Evolutionary conservation across 2,888 invertebrate species (phyloP).

Genomic region (Drosophila merina): DNA sequence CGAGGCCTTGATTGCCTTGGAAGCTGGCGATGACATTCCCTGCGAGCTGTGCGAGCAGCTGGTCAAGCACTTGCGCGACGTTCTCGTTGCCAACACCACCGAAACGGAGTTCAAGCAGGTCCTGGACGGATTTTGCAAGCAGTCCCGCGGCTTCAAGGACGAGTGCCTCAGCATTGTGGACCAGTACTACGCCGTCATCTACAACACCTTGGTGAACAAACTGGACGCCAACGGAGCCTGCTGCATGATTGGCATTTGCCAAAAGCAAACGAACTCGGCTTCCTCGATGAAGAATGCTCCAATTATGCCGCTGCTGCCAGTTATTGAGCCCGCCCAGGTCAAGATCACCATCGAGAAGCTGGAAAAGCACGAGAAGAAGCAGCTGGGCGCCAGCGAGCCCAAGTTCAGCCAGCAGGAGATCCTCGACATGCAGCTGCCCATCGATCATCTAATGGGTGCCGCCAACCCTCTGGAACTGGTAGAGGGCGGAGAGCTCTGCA

Average conservation of each 20-base stretch:
- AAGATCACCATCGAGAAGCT: constrained; percentile 76
- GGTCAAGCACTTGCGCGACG: constrained; percentile 90
- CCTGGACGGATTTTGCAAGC: constrained; percentile 91
- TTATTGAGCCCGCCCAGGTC: constrained; percentile 84
- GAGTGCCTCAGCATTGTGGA: constrained; percentile 92
- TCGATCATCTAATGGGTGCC: constrained; percentile 84
- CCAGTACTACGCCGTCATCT: constrained; percentile 90
- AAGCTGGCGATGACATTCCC: constrained; percentile 87
- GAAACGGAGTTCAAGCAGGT: constrained; percentile 92
- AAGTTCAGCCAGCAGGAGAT: constrained; percentile 80
- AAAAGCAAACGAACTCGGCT: constrained; percentile 55
- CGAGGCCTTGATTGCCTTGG: constrained; percentile 84
- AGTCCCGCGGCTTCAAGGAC: constrained; percentile 89
- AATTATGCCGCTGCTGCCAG: constrained; percentile 87
- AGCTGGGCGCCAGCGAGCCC: constrained; percentile 78
- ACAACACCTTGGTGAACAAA: constrained; percentile 88
- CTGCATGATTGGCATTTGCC: constrained; percentile 86
- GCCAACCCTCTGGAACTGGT: constrained; percentile 75
- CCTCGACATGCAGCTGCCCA: constrained; percentile 84
- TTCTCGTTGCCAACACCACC: constrained; percentile 93
- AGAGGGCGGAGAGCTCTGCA: constrained; percentile 86
- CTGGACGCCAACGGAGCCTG: constrained; percentile 90
- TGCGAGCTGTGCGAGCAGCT: constrained; percentile 94
- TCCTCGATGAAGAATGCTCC: constrained; percentile 73
- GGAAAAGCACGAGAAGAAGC: constrained; percentile 21